Evolutionary conservation across 2,888 invertebrate genomes (phyloP).

Genomic region (Drosophila kuntzei): DNA sequence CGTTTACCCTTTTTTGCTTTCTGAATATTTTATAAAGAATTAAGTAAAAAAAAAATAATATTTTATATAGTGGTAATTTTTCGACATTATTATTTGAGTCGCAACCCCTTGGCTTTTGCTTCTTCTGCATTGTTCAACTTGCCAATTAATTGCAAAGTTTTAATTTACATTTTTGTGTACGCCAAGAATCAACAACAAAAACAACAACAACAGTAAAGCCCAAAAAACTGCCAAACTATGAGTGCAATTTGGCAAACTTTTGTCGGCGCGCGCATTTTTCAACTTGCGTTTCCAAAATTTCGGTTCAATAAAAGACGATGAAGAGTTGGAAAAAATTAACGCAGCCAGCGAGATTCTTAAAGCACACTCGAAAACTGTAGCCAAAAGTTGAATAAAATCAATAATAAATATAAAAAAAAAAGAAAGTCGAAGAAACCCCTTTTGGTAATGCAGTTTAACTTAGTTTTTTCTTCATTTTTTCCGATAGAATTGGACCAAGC

Average conservation of each 20-base stretch:
- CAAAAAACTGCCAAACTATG: constrained; percentile 47
- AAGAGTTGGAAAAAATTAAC: constrained; percentile 43
- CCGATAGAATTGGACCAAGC: constrained; percentile 26
- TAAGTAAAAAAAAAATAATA: background rate
- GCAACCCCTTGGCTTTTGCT: background rate
- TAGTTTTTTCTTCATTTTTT: constrained; percentile 24
- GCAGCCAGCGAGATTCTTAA: constrained; percentile 34
- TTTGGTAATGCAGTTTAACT: constrained; percentile 53
- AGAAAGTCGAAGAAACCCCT: constrained; percentile 5
- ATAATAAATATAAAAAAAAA: constrained; percentile 52
- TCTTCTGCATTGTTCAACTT: constrained; percentile 31
- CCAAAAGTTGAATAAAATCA: constrained; percentile 49
- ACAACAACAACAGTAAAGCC: constrained; percentile 14
- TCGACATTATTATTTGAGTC: constrained; percentile 32
- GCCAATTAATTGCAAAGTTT: constrained; percentile 58
- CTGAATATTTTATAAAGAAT: constrained; percentile 25
- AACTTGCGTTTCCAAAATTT: constrained; percentile 24
- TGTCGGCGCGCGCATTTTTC: constrained; percentile 38
- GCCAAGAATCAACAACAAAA: constrained; percentile 23
- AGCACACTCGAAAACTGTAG: constrained; percentile 36
- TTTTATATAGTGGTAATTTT: constrained; percentile 27
- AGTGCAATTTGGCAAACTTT: constrained; percentile 54
- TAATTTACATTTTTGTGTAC: constrained; percentile 59
- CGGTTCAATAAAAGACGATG: constrained; percentile 29
- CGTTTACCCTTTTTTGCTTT: background rate